phyloP scores from a whole-genome alignment of 64 coral and sea anemone species.

The Anthopleura sola region DNA sequence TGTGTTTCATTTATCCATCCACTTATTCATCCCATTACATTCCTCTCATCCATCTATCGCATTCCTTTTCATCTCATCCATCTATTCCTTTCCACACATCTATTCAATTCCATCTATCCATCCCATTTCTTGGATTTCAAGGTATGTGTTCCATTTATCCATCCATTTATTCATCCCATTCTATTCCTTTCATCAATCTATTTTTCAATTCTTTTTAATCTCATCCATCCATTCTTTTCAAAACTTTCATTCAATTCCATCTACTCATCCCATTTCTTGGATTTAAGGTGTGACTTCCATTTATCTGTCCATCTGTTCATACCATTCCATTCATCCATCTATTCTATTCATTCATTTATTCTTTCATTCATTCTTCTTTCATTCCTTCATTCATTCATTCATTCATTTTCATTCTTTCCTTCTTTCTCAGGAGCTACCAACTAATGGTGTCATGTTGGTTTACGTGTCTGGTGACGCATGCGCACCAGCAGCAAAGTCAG shows the following conservation, averaged over 20 bases:
- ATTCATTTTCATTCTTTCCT: neutral
- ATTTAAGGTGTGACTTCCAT: too few relatives aligned
- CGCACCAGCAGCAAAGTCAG: neutral
- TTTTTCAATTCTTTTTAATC: neutral
- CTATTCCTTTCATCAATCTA: neutral
- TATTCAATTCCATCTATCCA: too few relatives aligned
- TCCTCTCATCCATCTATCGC: neutral
- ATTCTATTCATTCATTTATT: neutral
- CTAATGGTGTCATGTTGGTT: constrained; percentile 80
- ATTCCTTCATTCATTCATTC: too few relatives aligned
- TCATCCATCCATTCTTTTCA: neutral
- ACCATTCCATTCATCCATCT: neutral
- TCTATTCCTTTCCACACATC: too few relatives aligned
- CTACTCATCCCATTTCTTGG: too few relatives aligned
- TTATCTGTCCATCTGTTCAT: too few relatives aligned
- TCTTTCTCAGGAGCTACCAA: constrained; percentile 67
- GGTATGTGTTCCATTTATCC: too few relatives aligned
- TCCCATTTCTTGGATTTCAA: too few relatives aligned
- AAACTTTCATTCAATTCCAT: neutral
- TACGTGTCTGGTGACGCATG: constrained; percentile 86
- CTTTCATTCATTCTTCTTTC: neutral
- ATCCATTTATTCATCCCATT: too few relatives aligned
- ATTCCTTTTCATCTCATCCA: neutral
- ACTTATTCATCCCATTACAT: neutral
- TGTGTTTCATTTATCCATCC: neutral